Evolutionary conservation across 2,113 vertebrate genomes (phyloP).

Genomic region (Nannospalax galili): DNA sequence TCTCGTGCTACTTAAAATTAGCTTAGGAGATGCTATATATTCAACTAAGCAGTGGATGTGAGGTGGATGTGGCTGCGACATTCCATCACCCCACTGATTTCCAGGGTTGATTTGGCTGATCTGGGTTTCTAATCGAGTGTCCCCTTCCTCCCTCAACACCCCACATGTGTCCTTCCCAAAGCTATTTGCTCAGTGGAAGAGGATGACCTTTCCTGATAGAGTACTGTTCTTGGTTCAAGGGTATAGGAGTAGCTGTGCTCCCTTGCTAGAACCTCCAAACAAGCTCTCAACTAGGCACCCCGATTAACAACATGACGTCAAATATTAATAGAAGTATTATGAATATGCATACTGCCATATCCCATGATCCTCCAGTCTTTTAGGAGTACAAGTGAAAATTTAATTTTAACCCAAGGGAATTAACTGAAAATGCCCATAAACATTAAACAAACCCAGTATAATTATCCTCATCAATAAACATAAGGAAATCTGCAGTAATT

Average conservation of each 20-base stretch:
- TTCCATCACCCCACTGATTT: too few species aligned
- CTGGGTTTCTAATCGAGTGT: too few species aligned
- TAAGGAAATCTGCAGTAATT: constrained; percentile 23
- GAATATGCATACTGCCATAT: background rate
- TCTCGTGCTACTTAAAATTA: constrained; percentile 37
- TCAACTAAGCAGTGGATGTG: background rate
- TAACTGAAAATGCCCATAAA: background rate
- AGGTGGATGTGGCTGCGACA: too few species aligned
- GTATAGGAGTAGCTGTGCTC: too few species aligned
- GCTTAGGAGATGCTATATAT: background rate
- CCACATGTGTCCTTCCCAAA: too few species aligned
- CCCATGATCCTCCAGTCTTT: background rate
- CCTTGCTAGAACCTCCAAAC: too few species aligned
- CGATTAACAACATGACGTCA: constrained; percentile 16
- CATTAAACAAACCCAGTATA: background rate
- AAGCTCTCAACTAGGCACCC: background rate
- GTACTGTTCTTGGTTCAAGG: too few species aligned
- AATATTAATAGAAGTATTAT: constrained; percentile 33
- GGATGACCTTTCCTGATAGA: too few species aligned
- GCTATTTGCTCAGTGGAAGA: too few species aligned
- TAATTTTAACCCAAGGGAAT: constrained; percentile 37
- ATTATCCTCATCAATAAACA: constrained; percentile 39
- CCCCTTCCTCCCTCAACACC: too few species aligned
- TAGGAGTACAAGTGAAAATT: constrained; percentile 22
- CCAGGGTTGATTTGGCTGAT: too few species aligned